Evolutionary conservation across 2,888 invertebrate species (phyloP), one percentile per base, ranked within the genome.

Genomic region (Stenodera caucasica): DNA sequence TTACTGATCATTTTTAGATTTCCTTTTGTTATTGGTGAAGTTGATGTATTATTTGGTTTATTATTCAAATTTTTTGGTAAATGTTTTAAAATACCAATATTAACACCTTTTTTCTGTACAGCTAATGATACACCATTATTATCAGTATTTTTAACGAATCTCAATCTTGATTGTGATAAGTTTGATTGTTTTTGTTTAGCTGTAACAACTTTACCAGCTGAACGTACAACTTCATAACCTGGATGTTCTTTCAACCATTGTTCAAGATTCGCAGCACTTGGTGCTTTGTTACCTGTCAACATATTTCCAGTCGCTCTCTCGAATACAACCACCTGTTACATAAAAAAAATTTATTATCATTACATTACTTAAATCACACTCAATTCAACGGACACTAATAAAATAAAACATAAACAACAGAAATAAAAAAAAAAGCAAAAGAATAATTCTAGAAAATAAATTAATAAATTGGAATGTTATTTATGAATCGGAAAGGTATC

Each of bases 241-340:
- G 94, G 95, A 83, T 96, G 91, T 69, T 89, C 89, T 75, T 90
- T 88, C 9, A 96, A 82, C 94, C 94, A 96, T 23, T 87, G 83
- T 72, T 90, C 90, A 33, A 96, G 82, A 75, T 90, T 91, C 21
- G 87, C 85, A 33, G 90, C 88, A 8, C 89, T 90, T 0, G 96
- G 96, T 37, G 95, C 95, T 75, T 88, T 89, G n/a, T 86, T 84
- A 9, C 94, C 95, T 60, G 87, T 85, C 67, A 90, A 80, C 73
- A 87, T 80, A 70, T 88, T 88, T 2, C 94, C 94, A 32, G 88
- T 88, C 75, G 89, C 87, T 51, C 91, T 85, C 77, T 96, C 94
- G 77, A 90, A 89, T n/a, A 96, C 94, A 67, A 91, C 88, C 0
- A 95, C 78, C 78, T 79, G 61, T 18, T 69, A 67, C 49, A 49